phyloP scores from a whole-genome alignment of 2,797 vertebrate genomes.

The Thalassophryne amazonica region DNA sequence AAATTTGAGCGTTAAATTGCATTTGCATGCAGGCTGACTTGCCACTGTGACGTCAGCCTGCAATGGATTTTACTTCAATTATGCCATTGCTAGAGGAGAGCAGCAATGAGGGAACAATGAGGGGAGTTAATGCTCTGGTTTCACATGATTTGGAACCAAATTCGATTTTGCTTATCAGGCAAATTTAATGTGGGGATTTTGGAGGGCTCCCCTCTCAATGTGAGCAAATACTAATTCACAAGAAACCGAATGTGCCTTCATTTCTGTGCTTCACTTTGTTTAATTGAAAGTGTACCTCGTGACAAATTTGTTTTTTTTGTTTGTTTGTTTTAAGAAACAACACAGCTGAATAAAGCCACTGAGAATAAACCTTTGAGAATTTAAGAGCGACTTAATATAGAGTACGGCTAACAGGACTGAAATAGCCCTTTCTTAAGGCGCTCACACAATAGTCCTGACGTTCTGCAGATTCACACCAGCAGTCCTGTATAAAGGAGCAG shows the following conservation, averaged over 20 bases:
- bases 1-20: neutral
- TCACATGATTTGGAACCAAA: neutral
- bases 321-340: no score
- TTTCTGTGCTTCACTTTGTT: no score
- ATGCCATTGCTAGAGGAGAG: neutral
- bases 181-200: neutral
- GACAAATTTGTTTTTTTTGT: no score
- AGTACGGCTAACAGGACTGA: neutral
- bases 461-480: constrained; percentile 30
- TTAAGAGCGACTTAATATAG: constrained; percentile 1
- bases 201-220: no score
- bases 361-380: constrained; percentile 9
- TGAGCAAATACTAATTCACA: no score
- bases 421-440: constrained; percentile 1
- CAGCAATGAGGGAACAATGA: neutral
- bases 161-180: neutral
- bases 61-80: neutral
- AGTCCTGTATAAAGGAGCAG: constrained; percentile 24
- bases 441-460: neutral
- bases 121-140: neutral
- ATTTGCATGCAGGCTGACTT: neutral
- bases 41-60: neutral
- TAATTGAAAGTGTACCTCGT: no score
- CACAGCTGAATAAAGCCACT: neutral
- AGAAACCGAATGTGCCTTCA: no score